These are phyloP conservation scores for Alouatta palliata DNA, from an alignment of 2,113 vertebrate genomes.

Conservation along the genomic window DNA sequence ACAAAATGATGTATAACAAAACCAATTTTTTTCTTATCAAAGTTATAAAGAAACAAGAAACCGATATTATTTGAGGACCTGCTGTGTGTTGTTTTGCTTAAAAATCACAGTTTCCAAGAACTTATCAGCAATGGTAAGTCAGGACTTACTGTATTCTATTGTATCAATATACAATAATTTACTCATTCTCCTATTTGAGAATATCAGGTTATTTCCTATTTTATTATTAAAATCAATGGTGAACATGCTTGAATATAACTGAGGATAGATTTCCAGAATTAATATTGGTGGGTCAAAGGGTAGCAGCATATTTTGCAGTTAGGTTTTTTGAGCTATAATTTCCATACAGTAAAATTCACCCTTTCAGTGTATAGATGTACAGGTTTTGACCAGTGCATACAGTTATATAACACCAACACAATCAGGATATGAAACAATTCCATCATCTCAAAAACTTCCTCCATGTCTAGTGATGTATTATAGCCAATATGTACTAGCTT, in stretches of 20 bases:
- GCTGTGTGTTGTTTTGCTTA: not conserved
- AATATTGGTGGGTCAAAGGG: not conserved
- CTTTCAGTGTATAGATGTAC: not conserved
- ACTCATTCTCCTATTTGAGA: not conserved
- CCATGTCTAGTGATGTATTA: not conserved
- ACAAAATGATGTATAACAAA: not conserved
- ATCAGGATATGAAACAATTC: not conserved
- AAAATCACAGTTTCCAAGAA: not conserved
- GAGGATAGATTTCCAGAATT: not conserved
- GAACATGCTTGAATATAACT: not conserved
- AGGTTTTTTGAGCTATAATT: conserved; percentile 6
- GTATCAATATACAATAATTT: not conserved
- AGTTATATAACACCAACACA: not conserved
- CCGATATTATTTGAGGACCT: not conserved
- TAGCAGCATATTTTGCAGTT: not conserved
- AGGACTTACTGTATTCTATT: not conserved
- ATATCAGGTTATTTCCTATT: not conserved
- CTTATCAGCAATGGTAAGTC: not conserved
- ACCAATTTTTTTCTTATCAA: not conserved
- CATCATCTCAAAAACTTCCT: not conserved
- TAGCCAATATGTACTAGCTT: not conserved
- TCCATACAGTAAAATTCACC: not conserved
- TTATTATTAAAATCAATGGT: conserved; percentile 2
- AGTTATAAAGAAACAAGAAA: not conserved
- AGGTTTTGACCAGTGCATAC: not conserved